Conservation (phyloP, 1,140 invertebrate species). For the Tribolium madens region DNA sequence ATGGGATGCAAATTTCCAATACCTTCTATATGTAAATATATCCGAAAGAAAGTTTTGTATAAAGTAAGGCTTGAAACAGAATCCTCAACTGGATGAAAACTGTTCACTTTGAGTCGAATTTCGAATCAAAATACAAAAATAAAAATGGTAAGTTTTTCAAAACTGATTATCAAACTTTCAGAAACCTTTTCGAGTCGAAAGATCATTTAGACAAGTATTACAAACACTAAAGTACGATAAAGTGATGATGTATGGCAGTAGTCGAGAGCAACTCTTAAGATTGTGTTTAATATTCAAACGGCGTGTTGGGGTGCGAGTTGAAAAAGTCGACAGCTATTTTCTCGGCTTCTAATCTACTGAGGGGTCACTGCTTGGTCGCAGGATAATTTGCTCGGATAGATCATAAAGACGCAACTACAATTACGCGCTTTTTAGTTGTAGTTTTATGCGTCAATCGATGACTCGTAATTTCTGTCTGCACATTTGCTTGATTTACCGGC, state of each 20-base stretch:
- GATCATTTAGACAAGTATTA: constrained; percentile 52
- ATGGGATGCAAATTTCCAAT: constrained; percentile 11
- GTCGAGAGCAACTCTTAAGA: constrained; percentile 55
- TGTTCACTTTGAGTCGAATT: constrained; percentile 2
- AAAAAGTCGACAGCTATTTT: constrained; percentile 57
- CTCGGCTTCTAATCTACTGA: constrained; percentile 52
- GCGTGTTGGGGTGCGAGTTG: constrained; percentile 49
- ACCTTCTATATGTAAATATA: constrained; percentile 16
- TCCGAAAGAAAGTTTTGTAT: not conserved
- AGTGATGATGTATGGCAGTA: constrained; percentile 55
- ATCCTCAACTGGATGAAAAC: constrained; percentile 17
- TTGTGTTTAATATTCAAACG: constrained; percentile 56
- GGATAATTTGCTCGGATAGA: constrained; percentile 43
- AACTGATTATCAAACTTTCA: constrained; percentile 32
- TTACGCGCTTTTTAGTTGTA: not conserved
- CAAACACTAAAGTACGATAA: constrained; percentile 55
- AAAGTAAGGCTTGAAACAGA: constrained; percentile 11
- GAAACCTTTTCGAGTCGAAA: constrained; percentile 42
- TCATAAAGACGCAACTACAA: not conserved
- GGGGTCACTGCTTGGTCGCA: constrained; percentile 41
- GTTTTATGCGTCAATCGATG: not conserved
- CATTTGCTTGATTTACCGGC: constrained; percentile 29
- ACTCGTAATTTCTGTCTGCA: not conserved
- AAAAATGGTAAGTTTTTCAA: constrained; percentile 1
- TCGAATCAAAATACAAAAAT: constrained; percentile 22